Evolutionary conservation across 2,113 vertebrate genomes (phyloP).

Genomic region (Blennius ocellaris): DNA sequence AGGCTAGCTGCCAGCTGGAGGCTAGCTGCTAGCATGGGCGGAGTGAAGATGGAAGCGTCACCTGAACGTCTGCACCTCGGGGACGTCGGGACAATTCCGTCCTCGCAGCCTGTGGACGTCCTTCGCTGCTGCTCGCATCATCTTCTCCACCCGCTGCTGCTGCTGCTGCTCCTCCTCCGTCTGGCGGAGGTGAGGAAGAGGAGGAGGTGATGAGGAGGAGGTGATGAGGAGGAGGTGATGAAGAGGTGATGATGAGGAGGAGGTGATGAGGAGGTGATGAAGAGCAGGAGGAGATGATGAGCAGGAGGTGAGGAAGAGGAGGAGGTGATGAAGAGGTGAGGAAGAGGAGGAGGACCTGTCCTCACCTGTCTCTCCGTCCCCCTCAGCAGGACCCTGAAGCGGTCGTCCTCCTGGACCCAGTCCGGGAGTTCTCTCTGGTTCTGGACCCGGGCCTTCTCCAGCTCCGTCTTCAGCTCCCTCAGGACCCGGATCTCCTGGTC

Average conservation of each 20-base stretch:
- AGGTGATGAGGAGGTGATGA: no score
- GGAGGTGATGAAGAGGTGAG: no score
- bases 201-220: no score
- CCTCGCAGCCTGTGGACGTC: slow-evolving; percentile 94
- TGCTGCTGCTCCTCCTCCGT: slow-evolving; percentile 89
- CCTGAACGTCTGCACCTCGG: slow-evolving; percentile 97
- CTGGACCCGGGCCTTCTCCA: slow-evolving; percentile 89
- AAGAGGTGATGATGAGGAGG: no score
- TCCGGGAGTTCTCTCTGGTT: slow-evolving; percentile 89
- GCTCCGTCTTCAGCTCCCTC: slow-evolving; percentile 90
- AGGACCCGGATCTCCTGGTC: slow-evolving; percentile 91
- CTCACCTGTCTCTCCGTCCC: slow-evolving; percentile 91
- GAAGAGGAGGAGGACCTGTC: no score
- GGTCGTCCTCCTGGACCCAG: slow-evolving; percentile 91
- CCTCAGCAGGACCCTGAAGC: slow-evolving; percentile 90
- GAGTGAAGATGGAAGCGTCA: no score
- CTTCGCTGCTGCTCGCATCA: slow-evolving; percentile 96
- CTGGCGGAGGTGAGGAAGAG: slow-evolving; percentile 60
- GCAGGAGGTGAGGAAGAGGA: no score
- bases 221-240: no score
- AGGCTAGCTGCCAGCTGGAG: no score
- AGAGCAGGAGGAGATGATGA: no score
- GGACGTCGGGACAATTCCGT: slow-evolving; percentile 92
- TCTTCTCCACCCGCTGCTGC: slow-evolving; percentile 91
- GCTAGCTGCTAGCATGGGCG: neutral